Percentiles rank a stretch among this genome's conserved stretches.
Conservation (phyloP, 2,797 vertebrate species). For the Chelidonichthys spinosus region DNA sequence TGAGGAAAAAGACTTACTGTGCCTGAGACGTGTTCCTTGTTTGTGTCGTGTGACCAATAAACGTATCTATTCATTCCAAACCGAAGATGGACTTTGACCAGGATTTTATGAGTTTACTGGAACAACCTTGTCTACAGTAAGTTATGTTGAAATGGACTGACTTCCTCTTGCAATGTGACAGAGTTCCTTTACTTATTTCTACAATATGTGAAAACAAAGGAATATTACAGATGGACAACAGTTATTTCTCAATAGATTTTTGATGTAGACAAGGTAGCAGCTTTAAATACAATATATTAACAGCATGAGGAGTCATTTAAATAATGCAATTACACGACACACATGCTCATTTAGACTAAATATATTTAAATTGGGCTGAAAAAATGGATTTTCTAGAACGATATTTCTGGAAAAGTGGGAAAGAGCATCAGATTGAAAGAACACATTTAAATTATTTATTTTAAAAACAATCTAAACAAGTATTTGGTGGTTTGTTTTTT, state of each 20-base stretch:
- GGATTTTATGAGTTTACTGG: neutral
- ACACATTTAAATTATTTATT: neutral
- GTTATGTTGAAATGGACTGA: no score
- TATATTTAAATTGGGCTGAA: neutral
- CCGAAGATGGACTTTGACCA: slow-evolving; percentile 2
- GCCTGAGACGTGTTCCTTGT: neutral
- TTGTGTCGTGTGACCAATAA: no score
- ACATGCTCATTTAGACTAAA: neutral
- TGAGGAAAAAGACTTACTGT: neutral
- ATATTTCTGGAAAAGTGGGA: neutral
- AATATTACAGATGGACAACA: neutral
- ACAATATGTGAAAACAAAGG: neutral
- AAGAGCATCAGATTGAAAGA: neutral
- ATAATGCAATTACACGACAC: neutral
- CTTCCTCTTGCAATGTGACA: neutral
- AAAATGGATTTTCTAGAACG: neutral
- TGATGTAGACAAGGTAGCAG: neutral
- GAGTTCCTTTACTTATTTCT: no score
- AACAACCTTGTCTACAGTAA: neutral
- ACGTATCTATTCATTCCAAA: accelerated
- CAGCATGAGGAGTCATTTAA: neutral
- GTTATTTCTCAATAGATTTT: neutral
- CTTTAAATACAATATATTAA: neutral
- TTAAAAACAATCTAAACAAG: no score
- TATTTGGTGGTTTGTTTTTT: no score